Evolutionary conservation across 2,888 invertebrate species (phyloP).

Genomic region (Tholera decimalis): DNA sequence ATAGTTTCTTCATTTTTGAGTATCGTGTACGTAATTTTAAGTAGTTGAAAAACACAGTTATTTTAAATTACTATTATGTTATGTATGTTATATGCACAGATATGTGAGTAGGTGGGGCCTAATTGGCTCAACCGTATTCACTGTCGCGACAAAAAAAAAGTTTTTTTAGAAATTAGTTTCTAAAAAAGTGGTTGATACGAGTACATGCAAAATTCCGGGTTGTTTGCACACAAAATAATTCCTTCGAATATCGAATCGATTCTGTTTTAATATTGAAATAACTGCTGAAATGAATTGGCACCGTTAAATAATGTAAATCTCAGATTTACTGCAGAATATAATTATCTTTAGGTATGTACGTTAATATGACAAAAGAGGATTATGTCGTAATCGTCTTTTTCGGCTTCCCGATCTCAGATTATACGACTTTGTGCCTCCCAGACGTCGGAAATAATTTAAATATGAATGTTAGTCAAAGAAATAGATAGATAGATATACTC

Average conservation of each 20-base stretch:
- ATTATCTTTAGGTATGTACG: background rate
- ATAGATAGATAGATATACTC: conserved; percentile 28
- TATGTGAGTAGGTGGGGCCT: too few species aligned
- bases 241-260: background rate
- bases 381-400: conserved; percentile 21
- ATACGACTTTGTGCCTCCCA: conserved; percentile 12
- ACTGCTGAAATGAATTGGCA: background rate
- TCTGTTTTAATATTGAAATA: too few species aligned
- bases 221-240: background rate
- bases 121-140: too few species aligned
- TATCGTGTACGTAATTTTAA: too few species aligned
- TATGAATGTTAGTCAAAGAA: conserved; percentile 45
- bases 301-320: background rate
- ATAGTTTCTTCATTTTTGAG: too few species aligned
- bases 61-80: too few species aligned
- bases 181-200: background rate
- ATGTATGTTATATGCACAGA: too few species aligned
- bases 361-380: conserved; percentile 19
- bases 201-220: background rate
- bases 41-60: too few species aligned
- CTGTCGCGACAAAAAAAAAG: too few species aligned
- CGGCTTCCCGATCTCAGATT: conserved; percentile 17
- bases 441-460: conserved; percentile 30
- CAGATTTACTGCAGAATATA: background rate
- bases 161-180: too few species aligned